Evolutionary conservation across 2,113 vertebrate genomes (phyloP), one percentile per base, ranked within the genome.

Genomic region (Xiphias gladius): DNA sequence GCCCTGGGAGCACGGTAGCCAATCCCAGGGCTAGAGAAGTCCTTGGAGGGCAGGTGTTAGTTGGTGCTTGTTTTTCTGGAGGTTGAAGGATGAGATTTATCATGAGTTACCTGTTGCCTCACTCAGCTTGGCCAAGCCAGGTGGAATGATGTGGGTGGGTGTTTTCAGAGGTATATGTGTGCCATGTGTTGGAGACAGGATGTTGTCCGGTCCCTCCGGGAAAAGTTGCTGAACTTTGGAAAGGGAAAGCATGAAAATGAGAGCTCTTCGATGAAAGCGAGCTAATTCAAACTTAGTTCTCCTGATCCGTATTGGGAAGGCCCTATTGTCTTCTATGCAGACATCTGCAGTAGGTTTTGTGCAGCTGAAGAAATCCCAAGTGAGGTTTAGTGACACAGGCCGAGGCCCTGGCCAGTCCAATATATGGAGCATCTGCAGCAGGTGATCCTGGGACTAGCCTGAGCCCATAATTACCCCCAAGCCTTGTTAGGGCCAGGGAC

Each of bases 381-480:
- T 62, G 61, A 85, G 57, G 39, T 75, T 86, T 78, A 85, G 69
- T 80, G 75, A 88, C 16, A n/a, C 28, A 73, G 59, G 3, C 62
- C n/a, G 39, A 62, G 17, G 59, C 68, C 22, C 30, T 35, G 20
- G 65, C 54, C 58, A 35, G 35, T 69, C 77, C 12, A 28, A 52
- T 87, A 73, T 78, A 76, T 2, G 64, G 71, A 88, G 85, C 83
- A 87, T 91, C 76, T 89, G 89, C 72, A 89, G 89, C 87, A 94
- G 93, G 91, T 90, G 92, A 93, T 89, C 78, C 77, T 12, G n/a
- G 77, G 76, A 80, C 84, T 73, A 61, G 76, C 68, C 75, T 88
- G 92, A 87, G 73, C 83, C 73, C 58, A 89, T 95, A 97, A 97
- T 97, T 97, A 97, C 88, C 87, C 82, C 88, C 82, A 78, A 86